Percentiles rank a stretch among this genome's conserved stretches.
phyloP scores from a whole-genome alignment of 2,888 invertebrate species.

The Biston stratarius region DNA sequence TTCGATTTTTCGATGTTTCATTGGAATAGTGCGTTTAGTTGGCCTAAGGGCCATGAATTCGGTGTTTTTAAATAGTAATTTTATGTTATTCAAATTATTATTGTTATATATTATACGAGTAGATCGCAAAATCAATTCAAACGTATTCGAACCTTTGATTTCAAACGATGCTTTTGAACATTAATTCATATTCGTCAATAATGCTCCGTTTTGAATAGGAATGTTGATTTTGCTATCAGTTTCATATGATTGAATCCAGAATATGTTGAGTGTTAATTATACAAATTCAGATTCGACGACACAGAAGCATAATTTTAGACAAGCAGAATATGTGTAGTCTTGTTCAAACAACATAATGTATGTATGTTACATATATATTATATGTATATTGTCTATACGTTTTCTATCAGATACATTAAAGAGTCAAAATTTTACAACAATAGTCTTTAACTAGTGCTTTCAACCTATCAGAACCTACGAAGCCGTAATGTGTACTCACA shows the following conservation, averaged over 20 bases:
- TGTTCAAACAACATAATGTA: no score
- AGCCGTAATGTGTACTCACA: no score
- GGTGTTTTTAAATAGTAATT: neutral
- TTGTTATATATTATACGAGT: neutral
- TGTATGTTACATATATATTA: no score
- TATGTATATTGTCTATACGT: neutral
- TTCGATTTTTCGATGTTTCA: no score
- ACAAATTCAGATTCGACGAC: neutral
- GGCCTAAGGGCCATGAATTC: no score
- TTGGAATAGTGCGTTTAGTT: no score
- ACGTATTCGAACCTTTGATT: neutral
- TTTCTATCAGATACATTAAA: no score
- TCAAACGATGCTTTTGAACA: constrained; percentile 1
- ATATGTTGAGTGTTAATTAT: constrained; percentile 7
- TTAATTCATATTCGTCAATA: neutral
- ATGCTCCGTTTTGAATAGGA: neutral
- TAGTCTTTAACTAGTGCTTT: no score
- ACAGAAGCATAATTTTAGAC: neutral
- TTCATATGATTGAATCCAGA: constrained; percentile 20
- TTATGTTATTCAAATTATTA: neutral
- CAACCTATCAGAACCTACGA: no score
- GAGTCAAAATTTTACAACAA: no score
- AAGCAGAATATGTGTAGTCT: neutral
- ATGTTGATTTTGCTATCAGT: constrained; percentile 11
- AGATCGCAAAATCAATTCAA: neutral